Conservation (phyloP, 2,888 invertebrate genomes). For the Drosophila pseudotalamancana region DNA sequence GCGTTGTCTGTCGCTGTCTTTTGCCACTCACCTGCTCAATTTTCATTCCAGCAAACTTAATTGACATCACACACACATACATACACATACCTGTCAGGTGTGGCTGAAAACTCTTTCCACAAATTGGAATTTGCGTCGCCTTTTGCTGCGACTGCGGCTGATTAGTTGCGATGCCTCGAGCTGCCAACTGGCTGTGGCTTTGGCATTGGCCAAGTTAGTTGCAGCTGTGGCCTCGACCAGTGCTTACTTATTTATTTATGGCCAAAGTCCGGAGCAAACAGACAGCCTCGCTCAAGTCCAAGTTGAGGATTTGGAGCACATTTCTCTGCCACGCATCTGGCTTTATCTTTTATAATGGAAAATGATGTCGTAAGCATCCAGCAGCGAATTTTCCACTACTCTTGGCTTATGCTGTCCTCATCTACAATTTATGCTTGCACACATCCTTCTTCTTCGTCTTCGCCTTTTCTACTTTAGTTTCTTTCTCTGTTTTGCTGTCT, state of each 20-base stretch:
- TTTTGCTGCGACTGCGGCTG: constrained; percentile 41
- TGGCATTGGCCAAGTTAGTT: constrained; percentile 19
- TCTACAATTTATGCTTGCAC: constrained; percentile 47
- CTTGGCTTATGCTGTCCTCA: constrained; percentile 46
- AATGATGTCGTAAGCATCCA: constrained; percentile 53
- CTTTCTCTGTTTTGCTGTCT: constrained; percentile 3
- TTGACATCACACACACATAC: constrained; percentile 4
- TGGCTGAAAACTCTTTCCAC: constrained; percentile 24
- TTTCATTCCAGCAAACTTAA: constrained; percentile 31
- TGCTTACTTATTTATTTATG: constrained; percentile 64
- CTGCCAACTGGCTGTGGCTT: constrained; percentile 32
- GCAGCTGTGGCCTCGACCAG: constrained; percentile 13
- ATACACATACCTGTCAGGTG: constrained; percentile 6
- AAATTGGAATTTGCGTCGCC: constrained; percentile 49
- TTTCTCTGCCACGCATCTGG: constrained; percentile 14
- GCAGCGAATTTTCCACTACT: constrained; percentile 17
- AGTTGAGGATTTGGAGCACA: constrained; percentile 1
- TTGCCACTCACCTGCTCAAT: background rate
- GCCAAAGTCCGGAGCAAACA: constrained; percentile 28
- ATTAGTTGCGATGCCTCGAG: constrained; percentile 48
- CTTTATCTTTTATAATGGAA: constrained; percentile 59
- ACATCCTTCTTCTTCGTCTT: constrained; percentile 9
- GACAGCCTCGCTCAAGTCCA: constrained; percentile 31
- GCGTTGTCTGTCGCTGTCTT: background rate
- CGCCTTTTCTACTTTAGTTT: background rate